phyloP scores from a whole-genome alignment of 2,113 vertebrate species.

The Abramis brama region DNA sequence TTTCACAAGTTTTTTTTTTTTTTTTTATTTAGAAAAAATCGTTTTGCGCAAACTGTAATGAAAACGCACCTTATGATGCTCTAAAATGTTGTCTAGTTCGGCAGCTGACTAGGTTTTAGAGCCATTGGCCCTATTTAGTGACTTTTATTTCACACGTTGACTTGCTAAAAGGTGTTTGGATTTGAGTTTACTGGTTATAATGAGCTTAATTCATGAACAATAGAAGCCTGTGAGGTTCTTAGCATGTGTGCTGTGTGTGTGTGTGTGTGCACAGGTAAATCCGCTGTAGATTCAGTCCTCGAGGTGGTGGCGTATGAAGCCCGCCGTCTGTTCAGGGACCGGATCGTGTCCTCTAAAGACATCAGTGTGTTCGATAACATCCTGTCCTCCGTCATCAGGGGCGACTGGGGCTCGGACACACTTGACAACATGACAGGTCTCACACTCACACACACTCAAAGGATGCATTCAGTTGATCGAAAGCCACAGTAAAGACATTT shows the following conservation, averaged over 20 bases:
- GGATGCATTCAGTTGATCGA: neutral
- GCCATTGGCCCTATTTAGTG: too few relatives aligned
- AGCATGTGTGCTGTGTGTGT: neutral
- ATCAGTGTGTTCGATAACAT: constrained; percentile 87
- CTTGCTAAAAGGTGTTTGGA: neutral
- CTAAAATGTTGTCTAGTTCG: neutral
- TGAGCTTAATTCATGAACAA: neutral
- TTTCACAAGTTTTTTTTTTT: too few relatives aligned
- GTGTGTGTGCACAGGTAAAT: constrained; percentile 74
- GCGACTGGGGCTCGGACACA: constrained; percentile 89
- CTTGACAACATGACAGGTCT: constrained; percentile 90
- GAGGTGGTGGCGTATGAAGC: constrained; percentile 93
- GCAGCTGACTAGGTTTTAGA: neutral
- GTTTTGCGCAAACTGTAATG: too few relatives aligned
- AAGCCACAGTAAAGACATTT: neutral
- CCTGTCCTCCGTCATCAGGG: constrained; percentile 86
- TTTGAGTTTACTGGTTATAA: neutral
- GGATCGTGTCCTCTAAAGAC: constrained; percentile 87
- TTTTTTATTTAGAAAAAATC: too few relatives aligned
- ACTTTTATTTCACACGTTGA: neutral
- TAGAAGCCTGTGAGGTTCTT: neutral
- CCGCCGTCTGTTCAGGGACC: constrained; percentile 89
- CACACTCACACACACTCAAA: neutral
- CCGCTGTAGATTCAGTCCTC: constrained; percentile 83
- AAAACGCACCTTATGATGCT: neutral